These are phyloP conservation scores for Malurus melanocephalus DNA, from an alignment of 2,113 vertebrate genomes.

Conservation along the genomic window DNA sequence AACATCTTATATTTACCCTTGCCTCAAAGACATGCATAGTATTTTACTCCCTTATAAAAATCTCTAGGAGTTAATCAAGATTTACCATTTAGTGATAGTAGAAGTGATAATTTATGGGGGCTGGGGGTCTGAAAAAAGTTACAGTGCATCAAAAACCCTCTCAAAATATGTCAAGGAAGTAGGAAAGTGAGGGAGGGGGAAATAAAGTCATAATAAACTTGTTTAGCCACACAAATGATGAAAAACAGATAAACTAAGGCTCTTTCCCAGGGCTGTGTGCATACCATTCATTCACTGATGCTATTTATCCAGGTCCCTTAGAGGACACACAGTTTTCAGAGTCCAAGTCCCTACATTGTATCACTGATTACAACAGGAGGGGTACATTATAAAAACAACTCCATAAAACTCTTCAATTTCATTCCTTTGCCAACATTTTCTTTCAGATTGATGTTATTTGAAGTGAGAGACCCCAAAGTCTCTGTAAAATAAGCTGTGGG, in stretches of 20 bases:
- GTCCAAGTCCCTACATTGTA: not conserved
- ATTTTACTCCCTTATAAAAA: not conserved
- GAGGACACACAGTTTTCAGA: not conserved
- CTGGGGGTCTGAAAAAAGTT: accelerated
- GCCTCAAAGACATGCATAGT: not conserved
- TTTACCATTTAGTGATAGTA: not conserved
- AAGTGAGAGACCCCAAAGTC: not conserved
- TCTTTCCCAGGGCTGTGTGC: not conserved
- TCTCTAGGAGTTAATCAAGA: not conserved
- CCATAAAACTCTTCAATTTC: not conserved
- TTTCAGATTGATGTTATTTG: not conserved
- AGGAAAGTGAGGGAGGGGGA: accelerated
- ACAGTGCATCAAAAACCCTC: not conserved
- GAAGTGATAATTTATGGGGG: not conserved
- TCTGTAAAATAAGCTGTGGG: not conserved
- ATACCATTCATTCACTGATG: not conserved
- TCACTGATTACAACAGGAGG: not conserved
- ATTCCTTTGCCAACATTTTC: not conserved
- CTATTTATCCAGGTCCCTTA: not conserved
- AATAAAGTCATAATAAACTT: not conserved
- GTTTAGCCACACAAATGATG: not conserved
- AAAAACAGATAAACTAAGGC: not conserved
- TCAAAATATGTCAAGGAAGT: not conserved
- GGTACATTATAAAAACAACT: not conserved
- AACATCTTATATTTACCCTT: accelerated